phyloP scores from a whole-genome alignment of 2,113 vertebrate genomes.

The Onychostruthus taczanowskii region DNA sequence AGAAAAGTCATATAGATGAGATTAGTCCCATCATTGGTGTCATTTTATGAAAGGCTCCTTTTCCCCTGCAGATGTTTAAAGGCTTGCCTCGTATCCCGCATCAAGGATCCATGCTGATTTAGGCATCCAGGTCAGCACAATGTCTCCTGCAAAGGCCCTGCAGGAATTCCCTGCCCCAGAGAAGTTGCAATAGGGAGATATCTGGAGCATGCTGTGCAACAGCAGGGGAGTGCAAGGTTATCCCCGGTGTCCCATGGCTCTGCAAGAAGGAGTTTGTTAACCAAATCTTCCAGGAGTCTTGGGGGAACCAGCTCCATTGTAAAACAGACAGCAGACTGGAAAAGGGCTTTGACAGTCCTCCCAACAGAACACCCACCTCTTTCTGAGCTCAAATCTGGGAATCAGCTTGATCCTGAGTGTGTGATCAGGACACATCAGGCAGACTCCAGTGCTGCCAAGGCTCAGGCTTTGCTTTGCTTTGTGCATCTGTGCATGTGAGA shows the following conservation, averaged over 20 bases:
- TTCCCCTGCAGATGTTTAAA: background rate
- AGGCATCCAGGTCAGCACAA: background rate
- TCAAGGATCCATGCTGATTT: background rate
- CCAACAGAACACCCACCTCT: background rate
- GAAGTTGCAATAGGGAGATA: background rate
- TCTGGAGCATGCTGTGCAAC: background rate
- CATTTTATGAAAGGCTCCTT: background rate
- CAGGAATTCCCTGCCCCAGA: background rate
- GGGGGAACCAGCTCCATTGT: background rate
- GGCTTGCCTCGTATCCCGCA: background rate
- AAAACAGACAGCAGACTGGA: background rate
- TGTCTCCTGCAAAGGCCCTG: background rate
- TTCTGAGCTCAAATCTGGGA: background rate
- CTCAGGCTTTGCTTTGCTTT: conserved; percentile 29
- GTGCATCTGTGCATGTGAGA: conserved; percentile 1
- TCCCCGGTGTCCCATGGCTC: background rate
- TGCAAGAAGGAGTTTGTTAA: background rate
- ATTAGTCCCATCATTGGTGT: background rate
- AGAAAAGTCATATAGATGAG: background rate
- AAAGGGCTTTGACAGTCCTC: background rate
- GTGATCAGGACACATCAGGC: background rate
- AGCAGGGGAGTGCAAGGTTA: background rate
- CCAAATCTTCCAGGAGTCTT: background rate
- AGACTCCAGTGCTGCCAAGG: background rate
- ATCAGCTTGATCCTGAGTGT: background rate